Evolutionary conservation across 1,140 invertebrate species (phyloP).

Genomic region (Drosophila watanabei): DNA sequence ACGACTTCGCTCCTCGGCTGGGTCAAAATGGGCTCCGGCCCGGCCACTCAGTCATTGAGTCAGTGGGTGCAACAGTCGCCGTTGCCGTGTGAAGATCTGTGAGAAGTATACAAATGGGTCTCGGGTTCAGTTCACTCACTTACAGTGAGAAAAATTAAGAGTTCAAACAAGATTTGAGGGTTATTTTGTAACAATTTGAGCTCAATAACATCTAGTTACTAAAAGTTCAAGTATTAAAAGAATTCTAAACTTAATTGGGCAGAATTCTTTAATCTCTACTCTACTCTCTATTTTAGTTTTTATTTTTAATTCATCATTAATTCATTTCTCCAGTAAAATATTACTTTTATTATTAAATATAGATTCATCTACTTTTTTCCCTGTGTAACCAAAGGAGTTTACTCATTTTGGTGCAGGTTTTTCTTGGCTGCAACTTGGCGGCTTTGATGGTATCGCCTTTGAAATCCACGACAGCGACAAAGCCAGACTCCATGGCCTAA

Average conservation of each 20-base stretch:
- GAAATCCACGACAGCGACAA: conserved; percentile 76
- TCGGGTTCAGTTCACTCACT: conserved; percentile 60
- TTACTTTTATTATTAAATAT: too few relatives aligned
- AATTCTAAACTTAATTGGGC: too few relatives aligned
- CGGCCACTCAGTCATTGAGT: conserved; percentile 82
- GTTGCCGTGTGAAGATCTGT: conserved; percentile 80
- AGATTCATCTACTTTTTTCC: too few relatives aligned
- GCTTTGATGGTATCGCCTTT: conserved; percentile 82
- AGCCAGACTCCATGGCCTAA: conserved; percentile 64
- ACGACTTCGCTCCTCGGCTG: conserved; percentile 39
- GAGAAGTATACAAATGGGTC: conserved; percentile 83
- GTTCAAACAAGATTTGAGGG: background rate
- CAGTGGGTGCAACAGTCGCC: conserved; percentile 75
- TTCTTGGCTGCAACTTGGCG: conserved; percentile 44
- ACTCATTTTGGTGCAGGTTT: conserved; percentile 70
- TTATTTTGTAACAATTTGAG: background rate
- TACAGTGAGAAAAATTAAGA: background rate
- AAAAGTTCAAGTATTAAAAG: too few relatives aligned
- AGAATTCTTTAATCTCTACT: background rate
- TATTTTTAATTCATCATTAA: background rate
- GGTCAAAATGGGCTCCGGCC: conserved; percentile 50
- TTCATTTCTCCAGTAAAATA: background rate
- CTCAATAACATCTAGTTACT: too few relatives aligned
- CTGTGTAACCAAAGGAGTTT: conserved; percentile 66
- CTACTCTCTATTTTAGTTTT: too few relatives aligned